Percentiles rank a stretch among this genome's conserved stretches.
phyloP scores from a whole-genome alignment of 2,888 invertebrate genomes.

The Galerucella nymphaeae region DNA sequence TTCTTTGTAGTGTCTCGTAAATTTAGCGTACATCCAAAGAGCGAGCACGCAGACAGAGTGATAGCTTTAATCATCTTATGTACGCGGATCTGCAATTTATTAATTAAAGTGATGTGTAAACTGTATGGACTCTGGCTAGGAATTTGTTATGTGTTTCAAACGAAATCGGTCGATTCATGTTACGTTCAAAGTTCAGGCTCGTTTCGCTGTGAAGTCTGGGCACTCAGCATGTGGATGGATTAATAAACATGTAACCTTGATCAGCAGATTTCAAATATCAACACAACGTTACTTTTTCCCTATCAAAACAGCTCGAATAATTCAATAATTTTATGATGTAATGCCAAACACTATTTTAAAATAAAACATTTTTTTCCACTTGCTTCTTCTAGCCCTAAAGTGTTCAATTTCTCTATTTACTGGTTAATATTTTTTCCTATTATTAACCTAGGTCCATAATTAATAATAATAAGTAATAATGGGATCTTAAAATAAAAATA shows the following conservation, averaged over 20 bases:
- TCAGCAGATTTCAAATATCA: slow-evolving; percentile 39
- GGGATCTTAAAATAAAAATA: too few species aligned
- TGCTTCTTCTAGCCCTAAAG: too few species aligned
- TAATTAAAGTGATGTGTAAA: slow-evolving; percentile 64
- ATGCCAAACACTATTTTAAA: too few species aligned
- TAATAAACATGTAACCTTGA: slow-evolving; percentile 53
- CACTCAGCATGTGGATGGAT: slow-evolving; percentile 42
- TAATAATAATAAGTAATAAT: too few species aligned
- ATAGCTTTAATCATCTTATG: slow-evolving; percentile 57
- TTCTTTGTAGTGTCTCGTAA: too few species aligned
- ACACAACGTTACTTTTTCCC: slow-evolving; percentile 28
- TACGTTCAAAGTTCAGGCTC: slow-evolving; percentile 42
- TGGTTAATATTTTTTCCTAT: too few species aligned
- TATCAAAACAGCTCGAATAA: not conserved
- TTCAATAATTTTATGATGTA: too few species aligned
- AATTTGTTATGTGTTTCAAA: slow-evolving; percentile 57
- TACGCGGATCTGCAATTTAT: slow-evolving; percentile 61
- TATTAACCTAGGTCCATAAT: too few species aligned
- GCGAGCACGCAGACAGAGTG: slow-evolving; percentile 52
- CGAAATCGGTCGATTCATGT: slow-evolving; percentile 58
- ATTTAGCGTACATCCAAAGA: slow-evolving; percentile 33
- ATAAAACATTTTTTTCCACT: too few species aligned
- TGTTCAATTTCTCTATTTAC: too few species aligned
- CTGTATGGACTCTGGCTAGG: slow-evolving; percentile 57
- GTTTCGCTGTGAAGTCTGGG: slow-evolving; percentile 40